Evolutionary conservation across 2,113 vertebrate genomes (phyloP).

Genomic region (Sorex fumeus): DNA sequence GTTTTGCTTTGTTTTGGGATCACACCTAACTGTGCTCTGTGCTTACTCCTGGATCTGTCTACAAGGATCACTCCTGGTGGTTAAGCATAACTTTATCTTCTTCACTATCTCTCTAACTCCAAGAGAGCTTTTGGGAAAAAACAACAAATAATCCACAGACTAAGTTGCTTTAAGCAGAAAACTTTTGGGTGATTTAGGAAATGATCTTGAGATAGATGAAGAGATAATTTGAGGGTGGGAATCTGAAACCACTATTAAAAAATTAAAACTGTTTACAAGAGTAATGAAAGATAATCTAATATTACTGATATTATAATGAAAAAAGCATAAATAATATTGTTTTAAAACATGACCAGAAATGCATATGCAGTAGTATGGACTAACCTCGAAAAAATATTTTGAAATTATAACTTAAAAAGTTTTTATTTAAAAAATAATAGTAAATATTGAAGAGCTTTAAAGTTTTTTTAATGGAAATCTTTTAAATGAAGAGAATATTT

Average conservation of each 20-base stretch:
- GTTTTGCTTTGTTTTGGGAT: too few species aligned
- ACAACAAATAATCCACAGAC: background rate
- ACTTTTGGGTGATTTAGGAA: background rate
- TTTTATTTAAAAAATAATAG: slow-evolving; percentile 28
- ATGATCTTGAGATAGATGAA: background rate
- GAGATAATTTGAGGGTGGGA: background rate
- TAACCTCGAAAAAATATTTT: slow-evolving; percentile 6
- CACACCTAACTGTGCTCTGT: too few species aligned
- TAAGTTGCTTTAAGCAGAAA: slow-evolving; percentile 16
- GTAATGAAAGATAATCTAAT: background rate
- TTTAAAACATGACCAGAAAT: slow-evolving; percentile 30
- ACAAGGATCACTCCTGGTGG: too few species aligned
- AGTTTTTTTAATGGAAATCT: slow-evolving; percentile 26
- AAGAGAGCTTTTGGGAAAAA: background rate
- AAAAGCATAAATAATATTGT: background rate
- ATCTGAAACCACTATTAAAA: background rate
- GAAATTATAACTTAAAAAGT: slow-evolving; percentile 53
- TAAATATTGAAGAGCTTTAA: slow-evolving; percentile 34
- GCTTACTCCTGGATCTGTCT: too few species aligned
- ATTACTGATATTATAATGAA: slow-evolving; percentile 25
- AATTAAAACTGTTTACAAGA: background rate
- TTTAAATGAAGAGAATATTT: slow-evolving; percentile 23
- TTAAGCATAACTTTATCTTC: too few species aligned
- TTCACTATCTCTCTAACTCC: too few species aligned
- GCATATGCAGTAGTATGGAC: background rate